Conservation (phyloP, 2,797 vertebrate genomes). For the Cossypha caffra region DNA sequence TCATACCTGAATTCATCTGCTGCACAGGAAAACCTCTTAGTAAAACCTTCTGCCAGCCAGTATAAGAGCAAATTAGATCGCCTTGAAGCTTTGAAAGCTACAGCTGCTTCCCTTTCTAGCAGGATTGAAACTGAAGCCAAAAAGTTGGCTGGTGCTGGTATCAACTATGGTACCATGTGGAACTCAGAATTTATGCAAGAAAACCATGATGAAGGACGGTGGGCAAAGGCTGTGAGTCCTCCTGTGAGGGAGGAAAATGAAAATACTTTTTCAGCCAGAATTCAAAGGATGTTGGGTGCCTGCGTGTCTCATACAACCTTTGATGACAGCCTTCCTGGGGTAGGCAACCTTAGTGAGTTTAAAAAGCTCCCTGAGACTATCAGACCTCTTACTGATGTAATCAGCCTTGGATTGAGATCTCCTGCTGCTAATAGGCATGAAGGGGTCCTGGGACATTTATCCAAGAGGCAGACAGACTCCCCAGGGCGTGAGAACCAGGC, state of each 20-base stretch:
- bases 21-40: conserved; percentile 57
- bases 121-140: conserved; percentile 93
- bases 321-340: conserved; percentile 83
- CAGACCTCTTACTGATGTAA: conserved; percentile 66
- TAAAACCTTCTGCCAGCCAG: conserved; percentile 69
- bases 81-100: conserved; percentile 93
- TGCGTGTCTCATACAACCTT: conserved; percentile 81
- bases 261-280: conserved; percentile 75
- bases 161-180: conserved; percentile 80
- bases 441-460: conserved; percentile 65
- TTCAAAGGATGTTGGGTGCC: conserved; percentile 82
- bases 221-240: conserved; percentile 79
- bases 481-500: conserved; percentile 34
- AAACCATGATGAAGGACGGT: conserved; percentile 65
- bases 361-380: conserved; percentile 77
- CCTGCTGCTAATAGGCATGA: conserved; percentile 54
- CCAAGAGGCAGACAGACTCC: conserved; percentile 60
- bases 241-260: conserved; percentile 78
- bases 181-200: conserved; percentile 70
- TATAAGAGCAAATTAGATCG: conserved; percentile 85
- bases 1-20: conserved; percentile 49
- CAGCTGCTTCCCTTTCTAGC: conserved; percentile 90
- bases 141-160: conserved; percentile 84
- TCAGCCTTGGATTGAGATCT: conserved; percentile 66
- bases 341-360: conserved; percentile 81